Base-by-base conservation (phyloP, 2,113 vertebrate genomes). In the Cavia porcellus region DNA sequence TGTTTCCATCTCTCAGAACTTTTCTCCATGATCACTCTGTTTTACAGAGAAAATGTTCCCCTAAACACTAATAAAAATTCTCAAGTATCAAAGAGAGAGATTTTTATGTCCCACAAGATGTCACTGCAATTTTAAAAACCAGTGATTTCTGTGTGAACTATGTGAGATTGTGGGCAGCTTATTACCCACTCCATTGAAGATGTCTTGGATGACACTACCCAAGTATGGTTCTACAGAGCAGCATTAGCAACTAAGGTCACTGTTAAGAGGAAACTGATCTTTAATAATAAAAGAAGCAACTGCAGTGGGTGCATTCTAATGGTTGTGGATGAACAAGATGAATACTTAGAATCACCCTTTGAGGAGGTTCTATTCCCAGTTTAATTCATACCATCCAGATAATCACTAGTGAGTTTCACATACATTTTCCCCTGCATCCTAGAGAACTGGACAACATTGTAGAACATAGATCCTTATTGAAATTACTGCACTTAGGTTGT, bases 241-340 rank as follows among this genome's bases (percentile, higher is more conserved):
- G 90, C 61, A 92, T 50, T 92, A 77, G 64, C 57, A 28, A 20
- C 57, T 55, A 85, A 89, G 62, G 61, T 50, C 62, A 47, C 8
- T n/a, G 75, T 86, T 35, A 45, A 92, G 50, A 42, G 68, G 55
- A 83, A 94, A 75, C 0, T 47, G 61, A 70, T 79, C 95, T 89
- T 86, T 82, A 94, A 93, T 82, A 86, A 85, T 22, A 14, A 9
- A 86, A 91, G 86, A 84, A 79, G 55, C 64, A 77, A 13, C 47
- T 72, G 79, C 68, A 72, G 75, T 8, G 0, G 35, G 35, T 45
- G 1, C 88, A 75, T 42, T 57, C 19, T 57, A 57, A 10, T 35
- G 38, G 64, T 32, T 52, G 89, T 77, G 10, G 93, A 77, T 70
- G 59, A 45, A 32, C 57, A 47, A 22, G 90, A 66, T 66, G n/a